Percentiles rank a stretch among this genome's conserved stretches.
These are phyloP conservation scores for Netelia virgata DNA, from an alignment of 2,888 invertebrate species.

Conservation along the genomic window DNA sequence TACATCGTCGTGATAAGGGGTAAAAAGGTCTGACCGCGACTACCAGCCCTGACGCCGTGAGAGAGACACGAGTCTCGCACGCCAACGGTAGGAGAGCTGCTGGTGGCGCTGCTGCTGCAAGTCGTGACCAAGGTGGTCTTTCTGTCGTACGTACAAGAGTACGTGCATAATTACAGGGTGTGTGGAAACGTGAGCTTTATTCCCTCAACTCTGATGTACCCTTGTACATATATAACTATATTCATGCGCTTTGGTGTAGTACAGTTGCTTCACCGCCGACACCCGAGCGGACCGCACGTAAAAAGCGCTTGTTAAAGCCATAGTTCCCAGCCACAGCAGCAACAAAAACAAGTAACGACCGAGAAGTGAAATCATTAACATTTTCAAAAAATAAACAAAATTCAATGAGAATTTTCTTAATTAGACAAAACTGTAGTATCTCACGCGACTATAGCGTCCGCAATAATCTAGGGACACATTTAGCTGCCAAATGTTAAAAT, in stretches of 20 bases:
- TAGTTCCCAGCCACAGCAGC: not conserved
- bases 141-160: constrained; percentile 40
- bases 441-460: too few species aligned
- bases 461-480: too few species aligned
- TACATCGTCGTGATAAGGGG: constrained; percentile 61
- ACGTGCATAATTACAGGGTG: constrained; percentile 62
- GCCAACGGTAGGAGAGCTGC: constrained; percentile 44
- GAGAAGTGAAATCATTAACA: not conserved
- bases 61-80: constrained; percentile 49
- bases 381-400: too few species aligned
- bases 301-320: not conserved
- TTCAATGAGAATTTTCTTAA: too few species aligned
- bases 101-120: not conserved
- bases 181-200: constrained; percentile 48
- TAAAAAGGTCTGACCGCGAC: constrained; percentile 56
- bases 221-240: not conserved
- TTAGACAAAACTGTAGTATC: too few species aligned
- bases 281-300: not conserved
- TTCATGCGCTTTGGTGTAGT: not conserved
- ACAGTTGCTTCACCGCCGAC: constrained; percentile 12
- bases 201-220: constrained; percentile 31
- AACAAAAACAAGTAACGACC: not conserved
- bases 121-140: constrained; percentile 52
- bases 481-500: too few species aligned
- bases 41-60: constrained; percentile 4